A percentile compares a stretch with the other conserved stretches of the same genome.
These are phyloP conservation scores for Pterostichus madidus DNA, from an alignment of 2,888 invertebrate species.

Conservation along the genomic window DNA sequence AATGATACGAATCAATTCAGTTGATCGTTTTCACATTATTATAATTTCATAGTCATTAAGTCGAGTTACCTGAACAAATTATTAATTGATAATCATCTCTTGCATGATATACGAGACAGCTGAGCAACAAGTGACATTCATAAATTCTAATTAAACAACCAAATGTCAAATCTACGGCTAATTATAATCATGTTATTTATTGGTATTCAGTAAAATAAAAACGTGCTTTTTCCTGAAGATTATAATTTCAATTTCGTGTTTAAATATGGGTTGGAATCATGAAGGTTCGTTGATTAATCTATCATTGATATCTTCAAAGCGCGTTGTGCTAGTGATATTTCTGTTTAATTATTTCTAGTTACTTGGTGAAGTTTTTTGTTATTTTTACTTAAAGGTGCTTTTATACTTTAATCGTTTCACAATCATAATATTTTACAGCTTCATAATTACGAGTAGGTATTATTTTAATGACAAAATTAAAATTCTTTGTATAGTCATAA, in stretches of 20 bases:
- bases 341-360: conserved; percentile 4
- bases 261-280: conserved; percentile 22
- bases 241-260: conserved; percentile 43
- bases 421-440: background rate
- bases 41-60: conserved; percentile 1
- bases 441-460: no score
- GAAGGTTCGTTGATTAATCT: conserved; percentile 34
- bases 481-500: no score
- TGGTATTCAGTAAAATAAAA: conserved; percentile 9
- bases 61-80: conserved; percentile 15
- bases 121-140: conserved; percentile 22
- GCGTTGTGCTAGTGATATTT: conserved; percentile 19
- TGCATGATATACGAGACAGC: conserved; percentile 16
- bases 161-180: conserved; percentile 22
- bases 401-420: background rate
- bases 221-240: background rate
- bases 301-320: conserved; percentile 14
- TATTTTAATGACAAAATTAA: background rate
- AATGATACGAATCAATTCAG: conserved; percentile 23
- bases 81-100: conserved; percentile 12
- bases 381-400: background rate
- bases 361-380: background rate
- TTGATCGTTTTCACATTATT: background rate
- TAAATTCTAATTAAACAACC: conserved; percentile 12
- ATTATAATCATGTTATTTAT: conserved; percentile 15